Evolutionary conservation across 2,113 vertebrate genomes (phyloP), one percentile per base, ranked within the genome.

Genomic region (Scopus umbretta): DNA sequence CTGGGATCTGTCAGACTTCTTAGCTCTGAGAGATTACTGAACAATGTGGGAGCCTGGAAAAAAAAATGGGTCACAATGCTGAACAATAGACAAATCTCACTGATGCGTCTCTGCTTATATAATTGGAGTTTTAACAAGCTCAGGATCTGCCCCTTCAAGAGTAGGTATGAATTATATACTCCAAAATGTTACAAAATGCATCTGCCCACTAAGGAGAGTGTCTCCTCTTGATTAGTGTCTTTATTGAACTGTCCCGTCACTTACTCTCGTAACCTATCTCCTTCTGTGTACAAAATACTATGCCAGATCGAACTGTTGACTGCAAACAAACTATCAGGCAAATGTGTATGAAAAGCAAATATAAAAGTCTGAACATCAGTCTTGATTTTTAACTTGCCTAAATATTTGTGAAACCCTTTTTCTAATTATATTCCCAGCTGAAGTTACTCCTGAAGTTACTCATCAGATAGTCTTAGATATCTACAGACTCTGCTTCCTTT

Each of bases 241-340:
- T 81, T 52, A 25, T 12, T 72, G 95, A 84, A 49, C 89, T 75
- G 52, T 42, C 15, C 80, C 88, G 83, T 74, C 83, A 45, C 45
- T 88, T 47, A 30, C 43, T 65, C 52, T 63, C 1, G 3, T 43
- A 66, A 50, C 67, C 55, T 16, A 4, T 73, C 63, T 88, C 34
- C 68, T 43, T 40, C 47, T 4, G 17, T 9, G 50, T 59, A 58
- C 0, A 0, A 50, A 85, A 22, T 65, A 2, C 40, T 14, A 6
- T 53, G 4, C 25, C 8, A 2, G 32, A 74, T 75, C 2, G 2
- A 95, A 27, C 11, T 2, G 61, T 6, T 80, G 20, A 3, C 68
- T 12, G 4, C 75, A 89, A 86, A 75, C 38, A 92, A 56, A 79
- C 29, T 45, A 30, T 18, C 65, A 16, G 40, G 65, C 61, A 87